These are phyloP conservation scores for Sisyra nigra DNA, from an alignment of 2,888 invertebrate species.

Conservation along the genomic window DNA sequence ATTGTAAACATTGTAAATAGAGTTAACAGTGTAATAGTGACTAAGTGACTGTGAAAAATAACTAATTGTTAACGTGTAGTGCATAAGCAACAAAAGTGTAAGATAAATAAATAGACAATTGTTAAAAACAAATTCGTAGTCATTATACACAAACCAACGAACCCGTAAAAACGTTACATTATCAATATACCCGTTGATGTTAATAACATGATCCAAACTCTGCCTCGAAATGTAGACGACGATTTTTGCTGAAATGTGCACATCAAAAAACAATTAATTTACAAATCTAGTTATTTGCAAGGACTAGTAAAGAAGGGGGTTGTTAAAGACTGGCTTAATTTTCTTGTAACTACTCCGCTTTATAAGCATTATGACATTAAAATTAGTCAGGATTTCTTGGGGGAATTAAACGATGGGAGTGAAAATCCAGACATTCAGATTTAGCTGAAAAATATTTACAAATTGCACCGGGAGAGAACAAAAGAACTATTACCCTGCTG, in stretches of 20 bases:
- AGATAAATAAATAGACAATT: no score
- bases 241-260: slow-evolving; percentile 17
- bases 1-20: no score
- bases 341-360: slow-evolving; percentile 12
- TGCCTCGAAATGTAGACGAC: slow-evolving; percentile 16
- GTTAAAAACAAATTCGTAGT: no score
- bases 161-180: no score
- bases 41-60: no score
- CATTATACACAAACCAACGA: no score
- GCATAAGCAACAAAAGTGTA: no score
- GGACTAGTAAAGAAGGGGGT: slow-evolving; percentile 14
- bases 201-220: slow-evolving; percentile 15
- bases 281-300: slow-evolving; percentile 15
- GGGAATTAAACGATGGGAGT: slow-evolving; percentile 6
- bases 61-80: no score
- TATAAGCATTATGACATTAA: slow-evolving; percentile 12
- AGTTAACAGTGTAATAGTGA: no score
- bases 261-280: slow-evolving; percentile 15
- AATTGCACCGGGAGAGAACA: slow-evolving; percentile 11
- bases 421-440: no score
- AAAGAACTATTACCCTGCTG: slow-evolving; percentile 16
- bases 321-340: slow-evolving; percentile 15
- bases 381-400: slow-evolving; percentile 12
- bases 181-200: slow-evolving; percentile 17
- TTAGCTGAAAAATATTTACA: slow-evolving; percentile 12